These are phyloP conservation scores for Labia minor DNA, from an alignment of 2,888 invertebrate species.

Conservation along the genomic window DNA sequence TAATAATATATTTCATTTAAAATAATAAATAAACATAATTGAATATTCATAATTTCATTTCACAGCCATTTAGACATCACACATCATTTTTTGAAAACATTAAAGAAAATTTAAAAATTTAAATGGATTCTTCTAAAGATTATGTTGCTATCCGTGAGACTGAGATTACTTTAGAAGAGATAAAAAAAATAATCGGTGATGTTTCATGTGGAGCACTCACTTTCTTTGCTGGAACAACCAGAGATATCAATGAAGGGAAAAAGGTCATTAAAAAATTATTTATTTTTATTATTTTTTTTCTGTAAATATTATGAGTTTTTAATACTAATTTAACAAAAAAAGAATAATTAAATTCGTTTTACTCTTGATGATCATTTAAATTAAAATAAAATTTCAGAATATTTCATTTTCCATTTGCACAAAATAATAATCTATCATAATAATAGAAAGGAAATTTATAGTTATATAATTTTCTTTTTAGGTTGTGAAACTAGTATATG, in stretches of 20 bases:
- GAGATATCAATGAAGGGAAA: slow-evolving; percentile 72
- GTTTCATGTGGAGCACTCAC: slow-evolving; percentile 79
- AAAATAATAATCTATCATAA: no score
- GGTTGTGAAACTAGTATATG: slow-evolving; percentile 84
- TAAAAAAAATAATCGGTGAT: neutral
- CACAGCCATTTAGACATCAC: neutral
- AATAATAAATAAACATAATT: no score
- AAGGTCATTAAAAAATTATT: slow-evolving; percentile 40
- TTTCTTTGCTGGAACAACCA: slow-evolving; percentile 78
- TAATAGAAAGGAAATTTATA: no score
- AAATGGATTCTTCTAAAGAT: neutral
- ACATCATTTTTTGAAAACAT: neutral
- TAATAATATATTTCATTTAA: no score
- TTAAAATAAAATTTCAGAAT: no score
- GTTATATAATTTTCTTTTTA: no score
- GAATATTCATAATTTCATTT: no score
- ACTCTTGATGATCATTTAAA: no score
- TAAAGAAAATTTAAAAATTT: neutral
- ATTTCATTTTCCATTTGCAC: no score
- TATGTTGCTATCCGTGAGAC: neutral
- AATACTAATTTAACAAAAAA: slow-evolving; percentile 15
- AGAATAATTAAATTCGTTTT: slow-evolving; percentile 5
- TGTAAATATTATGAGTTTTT: no score
- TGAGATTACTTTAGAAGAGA: neutral
- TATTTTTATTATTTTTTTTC: neutral